A percentile compares a stretch with the other conserved stretches of the same genome.
Evolutionary conservation across 2,113 vertebrate species (phyloP).

Genomic region (Chaetodon auriga): DNA sequence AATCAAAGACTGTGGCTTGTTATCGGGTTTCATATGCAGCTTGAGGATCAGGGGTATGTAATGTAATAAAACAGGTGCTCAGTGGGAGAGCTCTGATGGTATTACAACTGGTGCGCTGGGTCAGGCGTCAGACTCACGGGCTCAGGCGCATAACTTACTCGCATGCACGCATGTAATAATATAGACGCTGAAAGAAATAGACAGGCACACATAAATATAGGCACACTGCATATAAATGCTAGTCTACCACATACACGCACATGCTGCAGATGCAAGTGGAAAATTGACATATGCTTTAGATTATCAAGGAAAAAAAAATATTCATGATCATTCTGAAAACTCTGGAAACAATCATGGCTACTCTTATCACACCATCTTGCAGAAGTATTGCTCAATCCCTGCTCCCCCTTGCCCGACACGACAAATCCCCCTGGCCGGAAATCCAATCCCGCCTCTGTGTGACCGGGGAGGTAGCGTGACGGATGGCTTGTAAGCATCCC

Average conservation of each 20-base stretch:
- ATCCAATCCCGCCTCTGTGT: constrained; percentile 70
- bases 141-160: constrained; percentile 64
- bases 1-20: constrained; percentile 74
- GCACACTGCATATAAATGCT: background rate
- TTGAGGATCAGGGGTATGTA: constrained; percentile 68
- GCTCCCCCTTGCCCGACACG: constrained; percentile 7
- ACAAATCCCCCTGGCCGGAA: constrained; percentile 65
- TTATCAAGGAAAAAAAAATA: constrained; percentile 24
- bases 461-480: constrained; percentile 64
- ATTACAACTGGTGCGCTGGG: constrained; percentile 71
- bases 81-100: constrained; percentile 59
- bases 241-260: background rate
- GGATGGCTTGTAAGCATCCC: constrained; percentile 76
- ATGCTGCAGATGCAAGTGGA: background rate
- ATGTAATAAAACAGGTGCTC: constrained; percentile 73
- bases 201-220: constrained; percentile 21
- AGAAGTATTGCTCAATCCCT: constrained; percentile 58
- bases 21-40: constrained; percentile 78
- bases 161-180: constrained; percentile 37
- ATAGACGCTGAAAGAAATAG: constrained; percentile 28
- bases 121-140: constrained; percentile 38
- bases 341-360: constrained; percentile 47
- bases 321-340: constrained; percentile 49
- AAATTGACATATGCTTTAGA: constrained; percentile 19
- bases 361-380: constrained; percentile 44